phyloP scores from a whole-genome alignment of 2,797 vertebrate genomes.

The Cossypha caffra region DNA sequence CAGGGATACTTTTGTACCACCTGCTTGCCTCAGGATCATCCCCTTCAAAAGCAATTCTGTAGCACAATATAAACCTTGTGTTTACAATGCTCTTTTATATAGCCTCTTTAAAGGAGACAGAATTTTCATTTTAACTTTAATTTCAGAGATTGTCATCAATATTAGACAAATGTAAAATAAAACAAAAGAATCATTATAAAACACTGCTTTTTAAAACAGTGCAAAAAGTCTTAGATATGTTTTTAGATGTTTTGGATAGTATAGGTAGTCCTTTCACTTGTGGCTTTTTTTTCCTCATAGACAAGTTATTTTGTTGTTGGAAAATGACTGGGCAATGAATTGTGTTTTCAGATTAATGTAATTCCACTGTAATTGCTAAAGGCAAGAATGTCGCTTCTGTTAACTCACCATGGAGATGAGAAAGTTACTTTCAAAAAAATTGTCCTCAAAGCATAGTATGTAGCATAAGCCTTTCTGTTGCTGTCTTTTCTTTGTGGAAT shows the following conservation, averaged over 20 bases:
- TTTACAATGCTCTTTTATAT: neutral
- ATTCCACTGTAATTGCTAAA: neutral
- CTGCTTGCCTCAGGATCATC: neutral
- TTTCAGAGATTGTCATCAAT: neutral
- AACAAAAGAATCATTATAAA: neutral
- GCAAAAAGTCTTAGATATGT: neutral
- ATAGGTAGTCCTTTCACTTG: neutral
- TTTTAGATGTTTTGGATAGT: neutral
- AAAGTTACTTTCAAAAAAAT: neutral
- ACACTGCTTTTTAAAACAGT: neutral
- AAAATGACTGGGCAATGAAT: neutral
- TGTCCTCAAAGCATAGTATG: neutral
- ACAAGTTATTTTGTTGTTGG: neutral
- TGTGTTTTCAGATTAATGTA: neutral
- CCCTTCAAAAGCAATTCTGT: neutral
- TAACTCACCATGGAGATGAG: neutral
- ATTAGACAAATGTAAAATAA: neutral
- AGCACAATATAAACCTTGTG: neutral
- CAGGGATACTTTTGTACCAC: rapidly evolving
- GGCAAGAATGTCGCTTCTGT: neutral
- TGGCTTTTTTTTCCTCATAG: neutral
- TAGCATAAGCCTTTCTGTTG: neutral
- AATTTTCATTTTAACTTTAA: neutral
- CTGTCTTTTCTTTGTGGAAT: neutral
- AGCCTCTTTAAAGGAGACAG: neutral